These are phyloP conservation scores for Calonectris borealis DNA, from an alignment of 2,113 vertebrate genomes.

Conservation along the genomic window DNA sequence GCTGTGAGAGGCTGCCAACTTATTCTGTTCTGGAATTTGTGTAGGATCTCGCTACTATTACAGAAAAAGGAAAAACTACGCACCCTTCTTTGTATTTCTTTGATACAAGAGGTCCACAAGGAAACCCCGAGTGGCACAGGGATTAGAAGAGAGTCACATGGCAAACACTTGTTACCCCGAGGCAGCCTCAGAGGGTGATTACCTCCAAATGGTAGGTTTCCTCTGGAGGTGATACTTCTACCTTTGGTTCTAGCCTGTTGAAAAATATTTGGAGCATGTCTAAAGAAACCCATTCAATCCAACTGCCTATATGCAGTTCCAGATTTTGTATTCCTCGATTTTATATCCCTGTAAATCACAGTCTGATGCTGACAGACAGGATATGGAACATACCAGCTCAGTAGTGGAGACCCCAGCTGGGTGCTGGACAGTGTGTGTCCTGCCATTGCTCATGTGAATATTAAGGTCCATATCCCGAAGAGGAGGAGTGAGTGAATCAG, in stretches of 20 bases:
- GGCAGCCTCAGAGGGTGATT: background rate
- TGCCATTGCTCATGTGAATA: background rate
- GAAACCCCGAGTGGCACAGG: background rate
- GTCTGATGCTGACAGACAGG: background rate
- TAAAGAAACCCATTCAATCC: background rate
- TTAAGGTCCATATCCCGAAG: background rate
- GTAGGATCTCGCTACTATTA: background rate
- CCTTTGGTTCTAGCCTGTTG: background rate
- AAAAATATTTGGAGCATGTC: background rate
- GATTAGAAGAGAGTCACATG: background rate
- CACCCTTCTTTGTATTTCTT: background rate
- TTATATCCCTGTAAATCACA: background rate
- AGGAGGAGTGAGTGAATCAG: background rate
- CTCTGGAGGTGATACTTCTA: background rate
- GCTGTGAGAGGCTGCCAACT: background rate
- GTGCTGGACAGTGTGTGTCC: fast-evolving
- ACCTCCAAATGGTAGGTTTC: background rate
- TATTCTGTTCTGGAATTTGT: constrained; percentile 46
- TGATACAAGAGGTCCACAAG: background rate
- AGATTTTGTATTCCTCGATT: background rate
- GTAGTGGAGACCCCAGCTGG: background rate
- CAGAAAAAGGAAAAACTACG: background rate
- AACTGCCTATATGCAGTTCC: background rate
- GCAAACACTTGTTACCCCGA: background rate
- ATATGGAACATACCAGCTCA: background rate